Conservation (phyloP, 2,888 invertebrate species). For the Stenurella melanura region DNA sequence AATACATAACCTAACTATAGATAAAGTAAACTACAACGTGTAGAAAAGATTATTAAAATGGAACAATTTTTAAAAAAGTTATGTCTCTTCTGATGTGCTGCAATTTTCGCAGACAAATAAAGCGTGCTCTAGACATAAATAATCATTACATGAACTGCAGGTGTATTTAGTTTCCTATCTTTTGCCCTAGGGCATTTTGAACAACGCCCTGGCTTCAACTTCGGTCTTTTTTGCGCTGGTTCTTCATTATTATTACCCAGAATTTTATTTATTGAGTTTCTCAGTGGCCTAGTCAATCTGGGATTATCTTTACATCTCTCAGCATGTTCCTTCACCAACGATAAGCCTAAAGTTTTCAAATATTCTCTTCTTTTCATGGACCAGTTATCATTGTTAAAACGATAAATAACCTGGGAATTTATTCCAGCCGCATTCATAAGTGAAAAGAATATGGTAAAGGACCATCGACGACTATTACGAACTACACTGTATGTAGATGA, state of each 20-base stretch:
- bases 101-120: too few relatives aligned
- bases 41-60: background rate
- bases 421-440: too few relatives aligned
- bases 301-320: background rate
- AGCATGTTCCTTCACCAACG: conserved; percentile 5
- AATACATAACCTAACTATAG: background rate
- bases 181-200: background rate
- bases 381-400: too few relatives aligned
- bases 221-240: background rate
- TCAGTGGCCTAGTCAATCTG: background rate
- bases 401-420: background rate
- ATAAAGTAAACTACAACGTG: background rate
- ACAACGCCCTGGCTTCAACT: conserved; percentile 3
- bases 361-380: too few relatives aligned
- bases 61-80: background rate
- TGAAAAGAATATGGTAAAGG: conserved; percentile 25
- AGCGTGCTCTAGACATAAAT: background rate
- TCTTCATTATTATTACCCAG: background rate
- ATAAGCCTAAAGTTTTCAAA: too few relatives aligned
- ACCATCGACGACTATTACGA: conserved; percentile 2
- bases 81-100: background rate
- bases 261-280: background rate
- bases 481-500: conserved; percentile 2
- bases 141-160: conserved; percentile 4
- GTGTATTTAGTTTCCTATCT: conserved; percentile 1